These are phyloP conservation scores for Heliconius hortense DNA, from an alignment of 2,888 invertebrate genomes.

Conservation along the genomic window DNA sequence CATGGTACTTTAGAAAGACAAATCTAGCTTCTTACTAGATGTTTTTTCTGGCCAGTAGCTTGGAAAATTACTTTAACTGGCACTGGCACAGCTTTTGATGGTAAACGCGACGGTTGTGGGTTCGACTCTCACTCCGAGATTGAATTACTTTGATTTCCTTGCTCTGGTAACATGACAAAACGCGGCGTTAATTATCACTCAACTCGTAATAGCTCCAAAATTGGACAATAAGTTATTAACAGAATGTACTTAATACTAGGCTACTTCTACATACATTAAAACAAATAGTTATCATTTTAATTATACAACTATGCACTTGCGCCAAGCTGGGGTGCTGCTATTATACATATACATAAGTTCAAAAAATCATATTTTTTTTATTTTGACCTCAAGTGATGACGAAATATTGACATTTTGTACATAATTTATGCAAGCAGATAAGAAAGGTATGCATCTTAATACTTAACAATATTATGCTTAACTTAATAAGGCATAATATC, in stretches of 20 bases:
- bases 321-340: not conserved
- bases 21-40: no score
- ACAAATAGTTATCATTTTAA: no score
- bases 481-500: conserved; percentile 31
- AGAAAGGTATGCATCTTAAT: conserved; percentile 16
- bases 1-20: no score
- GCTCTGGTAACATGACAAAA: not conserved
- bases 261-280: no score
- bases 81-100: not conserved
- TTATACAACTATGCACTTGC: not conserved
- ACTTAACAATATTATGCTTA: conserved; percentile 26
- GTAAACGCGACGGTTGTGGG: not conserved
- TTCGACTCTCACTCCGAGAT: not conserved
- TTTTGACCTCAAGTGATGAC: not conserved
- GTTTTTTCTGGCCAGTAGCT: no score
- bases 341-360: not conserved
- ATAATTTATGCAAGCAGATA: not conserved
- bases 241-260: no score
- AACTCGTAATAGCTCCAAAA: not conserved
- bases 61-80: not conserved
- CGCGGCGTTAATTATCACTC: not conserved
- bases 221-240: no score
- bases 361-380: not conserved
- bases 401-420: not conserved
- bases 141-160: not conserved